Base-by-base conservation (phyloP, 1,140 invertebrate genomes). In the Drosophila lowei region DNA sequence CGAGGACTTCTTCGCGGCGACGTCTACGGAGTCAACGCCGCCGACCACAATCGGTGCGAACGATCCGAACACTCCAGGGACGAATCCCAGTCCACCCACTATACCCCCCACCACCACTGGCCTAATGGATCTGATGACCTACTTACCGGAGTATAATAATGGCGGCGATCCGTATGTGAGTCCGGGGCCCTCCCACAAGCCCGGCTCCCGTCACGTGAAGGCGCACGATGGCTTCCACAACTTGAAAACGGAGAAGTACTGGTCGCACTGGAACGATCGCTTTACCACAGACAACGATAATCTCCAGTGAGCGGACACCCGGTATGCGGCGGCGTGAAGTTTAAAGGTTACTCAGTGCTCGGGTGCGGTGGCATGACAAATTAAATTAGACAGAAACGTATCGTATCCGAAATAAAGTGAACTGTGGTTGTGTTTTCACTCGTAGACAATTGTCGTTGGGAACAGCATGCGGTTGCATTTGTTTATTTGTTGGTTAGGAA, bases 161-260 rank as follows among this genome's bases (percentile, higher is more conserved):
- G 80, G 25, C 0, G 72, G 80, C 6, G 34, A 67, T 38, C 43
- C 63, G 2, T 65, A 46, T 46, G 49, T 15, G 0, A 57, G 16
- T 9, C 80, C 75, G 13, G 38, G 46, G 1, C 21, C n/a, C 1
- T 18, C n/a, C 0, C 38, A 52, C 28, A 30, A 15, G 7, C 9
- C 21, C 0, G 52, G 66, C 0, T 1, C 9, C 2, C 54, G 48
- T 0, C 81, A 86, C 9, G 59, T 78, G 0, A 55, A 6, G 11
- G 81, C 77, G 0, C 81, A 85, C 49, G 81, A 85, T 61, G 81
- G 81, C 8, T 85, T 80, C 18, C 77, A 86, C 16, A 67, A 56
- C 43, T n/a, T 85, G 0, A 59, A 41, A 6, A 28, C 1, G 0
- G 81, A 85, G 16, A 46, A 53, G 1, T 2, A 49, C 3, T 85